Base-by-base conservation (phyloP, 2,113 vertebrate species). In the Setophaga coronata region DNA sequence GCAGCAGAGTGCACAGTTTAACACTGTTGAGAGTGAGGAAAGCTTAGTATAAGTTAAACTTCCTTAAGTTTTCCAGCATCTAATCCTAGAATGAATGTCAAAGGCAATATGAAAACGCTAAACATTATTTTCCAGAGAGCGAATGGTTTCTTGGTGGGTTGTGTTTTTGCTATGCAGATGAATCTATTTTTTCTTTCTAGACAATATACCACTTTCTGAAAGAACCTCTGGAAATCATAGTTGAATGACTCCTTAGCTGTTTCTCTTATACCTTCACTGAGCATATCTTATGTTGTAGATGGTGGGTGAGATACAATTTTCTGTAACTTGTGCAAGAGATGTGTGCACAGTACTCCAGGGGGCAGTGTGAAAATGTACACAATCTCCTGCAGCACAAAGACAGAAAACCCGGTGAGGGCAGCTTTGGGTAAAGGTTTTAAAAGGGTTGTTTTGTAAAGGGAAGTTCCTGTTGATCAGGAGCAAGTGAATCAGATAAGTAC, bases 281-380 rank as follows among this genome's bases (percentile, higher is more conserved):
- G 40, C 11, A 24, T 16, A 6, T 34, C 2, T 0, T 43, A 6
- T 17, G 4, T 34, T 34, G 28, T 73, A 18, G 2, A 14, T 50
- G 14, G 21, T 48, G 28, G 7, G 7, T 79, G 29, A 47, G 10
- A 47, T 25, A 45, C 2, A 48, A 34, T 50, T 58, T 70, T 69
- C 65, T 62, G 33, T 38, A 9, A 48, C 14, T 33, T 53, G n/a
- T 73, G 36, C 18, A 72, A 74, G 26, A 71, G 9, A 2, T 74
- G 6, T 24, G 5, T 14, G 21, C 23, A n/a, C 48, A 70, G 10
- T 21, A 45, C 19, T 5, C 1, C 17, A n/a, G 15, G 5, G 11
- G 10, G 14, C 14, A 36, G 8, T 28, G 45, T 4, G 26, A 51
- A 81, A 51, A 36, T 17, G 16, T 7, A 53, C 21, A 26, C 10